A percentile compares a stretch with the other conserved stretches of the same genome.
phyloP scores from a whole-genome alignment of 2,113 vertebrate genomes.

The Glareola pratincola region DNA sequence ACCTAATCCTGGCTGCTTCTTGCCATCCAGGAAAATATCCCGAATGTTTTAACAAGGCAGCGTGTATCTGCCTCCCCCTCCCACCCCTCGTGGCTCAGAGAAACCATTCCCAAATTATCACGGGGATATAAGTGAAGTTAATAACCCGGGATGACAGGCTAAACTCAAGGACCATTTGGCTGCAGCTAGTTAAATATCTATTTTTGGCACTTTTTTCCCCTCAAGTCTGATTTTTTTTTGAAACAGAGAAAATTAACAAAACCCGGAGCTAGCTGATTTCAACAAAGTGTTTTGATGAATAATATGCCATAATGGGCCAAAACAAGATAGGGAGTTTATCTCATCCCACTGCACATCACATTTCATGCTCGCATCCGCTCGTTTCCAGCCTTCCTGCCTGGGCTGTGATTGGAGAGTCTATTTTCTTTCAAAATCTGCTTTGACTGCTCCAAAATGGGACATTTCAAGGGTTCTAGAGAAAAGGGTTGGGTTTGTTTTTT shows the following conservation, averaged over 20 bases:
- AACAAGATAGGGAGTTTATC: conserved; percentile 41
- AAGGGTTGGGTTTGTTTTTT: neutral
- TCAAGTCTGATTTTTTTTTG: neutral
- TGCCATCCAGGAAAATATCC: neutral
- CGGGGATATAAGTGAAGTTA: neutral
- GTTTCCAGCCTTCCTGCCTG: conserved; percentile 22
- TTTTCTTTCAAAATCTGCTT: conserved; percentile 34
- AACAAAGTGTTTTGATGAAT: conserved; percentile 63
- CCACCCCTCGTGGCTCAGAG: neutral
- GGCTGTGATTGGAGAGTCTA: conserved; percentile 20
- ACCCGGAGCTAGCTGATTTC: conserved; percentile 34
- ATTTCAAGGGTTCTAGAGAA: neutral
- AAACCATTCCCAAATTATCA: neutral
- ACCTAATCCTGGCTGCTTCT: neutral
- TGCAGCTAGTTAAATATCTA: neutral
- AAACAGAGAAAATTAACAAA: conserved; percentile 40
- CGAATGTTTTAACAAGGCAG: neutral
- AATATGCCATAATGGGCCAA: conserved; percentile 48
- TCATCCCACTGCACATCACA: conserved; percentile 33
- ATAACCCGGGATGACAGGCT: neutral
- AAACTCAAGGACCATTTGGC: neutral
- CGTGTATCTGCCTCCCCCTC: neutral
- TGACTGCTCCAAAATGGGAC: conserved; percentile 1
- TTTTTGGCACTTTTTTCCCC: neutral
- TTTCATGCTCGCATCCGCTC: neutral